Evolutionary conservation across 2,888 invertebrate species (phyloP).

Genomic region (Cosmorhoe ocellata): DNA sequence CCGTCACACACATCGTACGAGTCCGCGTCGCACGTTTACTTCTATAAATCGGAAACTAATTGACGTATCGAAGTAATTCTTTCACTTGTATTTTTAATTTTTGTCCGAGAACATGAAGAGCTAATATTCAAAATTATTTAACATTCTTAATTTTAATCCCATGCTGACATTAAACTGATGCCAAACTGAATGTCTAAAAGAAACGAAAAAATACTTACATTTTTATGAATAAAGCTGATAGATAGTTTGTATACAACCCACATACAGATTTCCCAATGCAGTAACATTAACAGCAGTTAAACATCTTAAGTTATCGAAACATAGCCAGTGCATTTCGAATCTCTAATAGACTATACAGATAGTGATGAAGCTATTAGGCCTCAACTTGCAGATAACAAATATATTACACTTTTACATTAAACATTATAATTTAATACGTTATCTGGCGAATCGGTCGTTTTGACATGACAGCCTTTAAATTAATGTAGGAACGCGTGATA

Average conservation of each 20-base stretch:
- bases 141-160: too few relatives aligned
- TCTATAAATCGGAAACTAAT: too few relatives aligned
- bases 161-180: too few relatives aligned
- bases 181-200: slow-evolving; percentile 1
- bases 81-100: too few relatives aligned
- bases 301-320: slow-evolving; percentile 3
- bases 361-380: slow-evolving; percentile 59
- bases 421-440: slow-evolving; percentile 28
- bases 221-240: slow-evolving; percentile 1
- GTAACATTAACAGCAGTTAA: slow-evolving; percentile 9
- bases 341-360: slow-evolving; percentile 47
- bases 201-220: background rate
- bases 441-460: slow-evolving; percentile 27
- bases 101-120: too few relatives aligned
- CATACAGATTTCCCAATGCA: background rate
- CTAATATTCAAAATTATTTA: too few relatives aligned
- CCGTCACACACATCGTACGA: too few relatives aligned
- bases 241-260: slow-evolving; percentile 10
- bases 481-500: slow-evolving; percentile 19
- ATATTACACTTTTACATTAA: slow-evolving; percentile 52
- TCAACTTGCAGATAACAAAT: slow-evolving; percentile 52
- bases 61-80: too few relatives aligned
- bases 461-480: slow-evolving; percentile 9
- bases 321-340: slow-evolving; percentile 32
- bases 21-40: too few relatives aligned